A percentile compares a stretch with the other conserved stretches of the same genome.
These are phyloP conservation scores for Andrena marginata DNA, from an alignment of 2,888 invertebrate species.

Conservation along the genomic window DNA sequence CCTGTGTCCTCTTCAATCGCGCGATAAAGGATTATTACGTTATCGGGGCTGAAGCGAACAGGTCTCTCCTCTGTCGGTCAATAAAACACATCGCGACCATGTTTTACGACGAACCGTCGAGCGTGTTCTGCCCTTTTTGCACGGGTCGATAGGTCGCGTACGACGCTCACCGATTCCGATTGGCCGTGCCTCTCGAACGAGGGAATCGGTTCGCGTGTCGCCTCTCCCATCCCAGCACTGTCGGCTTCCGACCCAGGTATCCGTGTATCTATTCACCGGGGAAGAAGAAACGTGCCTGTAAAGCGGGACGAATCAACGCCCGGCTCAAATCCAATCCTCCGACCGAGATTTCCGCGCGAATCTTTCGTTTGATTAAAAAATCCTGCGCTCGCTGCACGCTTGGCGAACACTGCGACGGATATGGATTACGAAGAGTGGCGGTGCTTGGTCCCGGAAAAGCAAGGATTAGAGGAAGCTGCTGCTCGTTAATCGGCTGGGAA, in stretches of 20 bases:
- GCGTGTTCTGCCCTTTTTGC: conserved; percentile 51
- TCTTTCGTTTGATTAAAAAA: conserved; percentile 7
- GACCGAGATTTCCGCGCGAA: neutral
- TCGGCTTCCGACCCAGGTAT: neutral
- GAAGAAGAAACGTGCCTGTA: neutral
- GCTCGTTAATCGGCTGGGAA: conserved; percentile 26
- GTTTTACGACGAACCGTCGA: conserved; percentile 59
- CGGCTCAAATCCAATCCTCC: neutral
- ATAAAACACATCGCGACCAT: conserved; percentile 59
- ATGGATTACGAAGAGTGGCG: conserved; percentile 1
- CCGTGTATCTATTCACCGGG: neutral
- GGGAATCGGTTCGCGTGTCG: neutral
- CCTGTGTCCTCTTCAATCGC: conserved; percentile 58
- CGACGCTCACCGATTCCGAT: conserved; percentile 21
- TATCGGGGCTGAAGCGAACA: conserved; percentile 49
- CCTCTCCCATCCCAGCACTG: neutral
- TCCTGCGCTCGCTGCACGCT: neutral
- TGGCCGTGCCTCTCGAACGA: conserved; percentile 2
- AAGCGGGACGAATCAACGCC: neutral
- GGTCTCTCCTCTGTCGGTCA: conserved; percentile 44
- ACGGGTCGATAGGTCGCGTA: conserved; percentile 54
- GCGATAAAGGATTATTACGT: conserved; percentile 67
- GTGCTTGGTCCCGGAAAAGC: conserved; percentile 4
- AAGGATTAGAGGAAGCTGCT: neutral
- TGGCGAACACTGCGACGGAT: conserved; percentile 7